phyloP scores from a whole-genome alignment of 2,888 invertebrate genomes.

The Yponomeuta evonymella region DNA sequence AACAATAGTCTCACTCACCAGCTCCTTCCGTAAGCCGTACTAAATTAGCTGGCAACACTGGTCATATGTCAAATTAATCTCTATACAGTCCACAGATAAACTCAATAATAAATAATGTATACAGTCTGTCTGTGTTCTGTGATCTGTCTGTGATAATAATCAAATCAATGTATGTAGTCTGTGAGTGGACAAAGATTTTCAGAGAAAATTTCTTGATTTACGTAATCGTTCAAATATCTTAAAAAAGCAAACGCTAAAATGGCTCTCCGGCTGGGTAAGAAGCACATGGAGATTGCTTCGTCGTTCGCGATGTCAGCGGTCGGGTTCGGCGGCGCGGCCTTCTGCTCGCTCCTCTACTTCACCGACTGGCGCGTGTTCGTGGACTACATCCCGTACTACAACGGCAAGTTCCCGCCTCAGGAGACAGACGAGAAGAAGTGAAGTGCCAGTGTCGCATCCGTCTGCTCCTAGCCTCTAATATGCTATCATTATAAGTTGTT shows the following conservation, averaged over 20 bases:
- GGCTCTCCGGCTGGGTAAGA: slow-evolving; percentile 66
- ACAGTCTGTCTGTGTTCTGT: too few relatives aligned
- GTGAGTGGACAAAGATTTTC: too few relatives aligned
- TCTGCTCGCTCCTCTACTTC: slow-evolving; percentile 78
- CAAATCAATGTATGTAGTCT: too few relatives aligned
- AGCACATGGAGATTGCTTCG: slow-evolving; percentile 74
- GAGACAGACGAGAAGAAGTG: slow-evolving; percentile 40
- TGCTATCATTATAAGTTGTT: slow-evolving; percentile 33
- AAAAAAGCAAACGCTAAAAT: too few relatives aligned
- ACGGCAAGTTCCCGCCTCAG: slow-evolving; percentile 79
- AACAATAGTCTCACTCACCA: too few relatives aligned
- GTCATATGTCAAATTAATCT: too few relatives aligned
- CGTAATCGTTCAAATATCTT: slow-evolving; percentile 11
- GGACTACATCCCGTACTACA: slow-evolving; percentile 84
- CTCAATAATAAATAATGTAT: too few relatives aligned
- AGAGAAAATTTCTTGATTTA: background rate
- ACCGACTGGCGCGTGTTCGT: slow-evolving; percentile 88
- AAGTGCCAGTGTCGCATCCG: slow-evolving; percentile 12
- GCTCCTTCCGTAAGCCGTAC: too few relatives aligned
- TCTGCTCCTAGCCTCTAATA: slow-evolving; percentile 26
- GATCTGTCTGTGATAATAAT: too few relatives aligned
- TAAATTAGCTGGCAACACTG: too few relatives aligned
- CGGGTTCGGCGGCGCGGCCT: slow-evolving; percentile 81
- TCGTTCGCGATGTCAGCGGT: slow-evolving; percentile 74
- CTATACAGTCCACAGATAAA: too few relatives aligned